Evolutionary conservation across 1,140 invertebrate species (phyloP), one percentile per base, ranked within the genome.

Genomic region (Caerostris extrusa): DNA sequence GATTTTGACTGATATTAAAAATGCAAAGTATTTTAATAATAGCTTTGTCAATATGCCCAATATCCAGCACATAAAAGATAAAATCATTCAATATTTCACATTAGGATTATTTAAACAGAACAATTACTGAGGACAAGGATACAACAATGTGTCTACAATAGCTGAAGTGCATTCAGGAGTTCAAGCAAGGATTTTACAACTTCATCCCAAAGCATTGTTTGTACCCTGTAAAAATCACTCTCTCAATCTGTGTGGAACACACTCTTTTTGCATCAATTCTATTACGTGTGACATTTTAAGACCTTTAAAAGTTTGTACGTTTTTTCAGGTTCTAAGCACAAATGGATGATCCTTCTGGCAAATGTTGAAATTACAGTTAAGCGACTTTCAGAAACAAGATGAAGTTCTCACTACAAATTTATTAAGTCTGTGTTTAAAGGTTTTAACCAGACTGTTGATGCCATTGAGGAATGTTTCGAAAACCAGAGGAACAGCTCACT

Each of bases 81-180:
- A 34, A 34, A 34, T 34, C 34, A 34, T 34, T 34, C 34, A 34
- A 34, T 34, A 34, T 34, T 34, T 34, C 34, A 34, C 34, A 34
- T 34, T 34, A 34, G 14, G 61, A 14, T 14, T 64, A 64, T 64
- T 5, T 64, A 64, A 14, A 64, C 17, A 64, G 4, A 64, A 64
- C 61, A 64, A 64, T 5, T 10, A 10, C 61, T 14, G 8, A 17
- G 4, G 14, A 17, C 7, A 10, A 64, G 14, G 61, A 17, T 12
- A 94, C 77, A 95, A 95, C 64, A 95, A 94, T 58, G 93, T 94
- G 7, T 88, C 81, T 53, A 88, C 89, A 77, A 95, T 95, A 95
- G 71, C 71, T 50, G 95, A 94, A 57, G 57, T 57, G 10, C 83
- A 87, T 19, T 34, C 34, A 87, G n/a, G 56, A 58, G 34, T 60